Base-by-base conservation (phyloP, 2,113 vertebrate species). In the Picathartes gymnocephalus region DNA sequence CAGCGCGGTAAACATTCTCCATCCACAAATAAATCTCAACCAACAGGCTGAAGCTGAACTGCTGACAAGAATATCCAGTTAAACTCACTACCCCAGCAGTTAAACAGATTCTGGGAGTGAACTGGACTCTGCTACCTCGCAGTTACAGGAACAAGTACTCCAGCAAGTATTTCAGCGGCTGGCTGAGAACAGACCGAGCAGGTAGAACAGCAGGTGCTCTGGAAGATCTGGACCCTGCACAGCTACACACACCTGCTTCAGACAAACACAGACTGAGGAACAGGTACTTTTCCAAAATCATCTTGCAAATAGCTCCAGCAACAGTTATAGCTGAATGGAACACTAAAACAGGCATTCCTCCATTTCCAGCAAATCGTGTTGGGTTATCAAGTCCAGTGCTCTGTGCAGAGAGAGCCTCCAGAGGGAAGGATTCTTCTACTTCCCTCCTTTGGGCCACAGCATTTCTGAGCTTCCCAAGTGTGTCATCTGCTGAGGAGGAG, bases 91-190 rank as follows among this genome's bases (percentile, higher is more conserved):
- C 9, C 9, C 58, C 66, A 87, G 64, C 51, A 94, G 25, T 20
- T 25, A 40, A 66, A n/a, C 14, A 40, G n/a, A 48, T 62, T 72
- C 48, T 54, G 53, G 42, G 42, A 47, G 37, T 39, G 28, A 95
- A 25, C 7, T 3, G 3, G 14, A 31, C 7, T 51, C 53, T 3
- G 5, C 37, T 81, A 57, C n/a, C 9, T 7, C 17, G 28, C 15
- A 37, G 48, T 81, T 71, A 81, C 1, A 83, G 58, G 28, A 81
- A 70, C 28, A 89, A 66, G 44, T 44, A 64, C 16, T 44, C 40
- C 58, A 70, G 11, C n/a, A 78, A 61, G 61, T 53, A 60, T 76
- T 95, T 86, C 81, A 70, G 69, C 30, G 70, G 35, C 73, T 92
- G 91, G 80, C 68, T 90, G 81, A 86, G 73, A 78, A 68, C 40